Conservation (phyloP, 2,113 vertebrate species). For the Coturnix japonica region DNA sequence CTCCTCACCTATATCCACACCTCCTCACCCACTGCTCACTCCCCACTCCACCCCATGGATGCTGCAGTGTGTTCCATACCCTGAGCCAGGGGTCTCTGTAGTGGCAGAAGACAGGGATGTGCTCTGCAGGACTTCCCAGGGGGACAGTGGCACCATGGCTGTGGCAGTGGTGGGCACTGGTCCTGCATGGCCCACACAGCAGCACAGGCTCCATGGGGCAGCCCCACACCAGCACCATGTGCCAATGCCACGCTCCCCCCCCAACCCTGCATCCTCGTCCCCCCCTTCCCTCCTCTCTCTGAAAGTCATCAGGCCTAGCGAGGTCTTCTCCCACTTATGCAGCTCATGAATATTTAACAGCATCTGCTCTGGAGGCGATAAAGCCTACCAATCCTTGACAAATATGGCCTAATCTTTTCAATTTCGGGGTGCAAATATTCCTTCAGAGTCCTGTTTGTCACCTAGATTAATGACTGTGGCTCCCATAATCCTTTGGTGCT, state of each 20-base stretch:
- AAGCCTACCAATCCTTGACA: conserved; percentile 98
- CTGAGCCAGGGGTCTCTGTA: neutral
- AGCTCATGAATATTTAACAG: conserved; percentile 99
- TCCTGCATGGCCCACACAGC: rapidly evolving
- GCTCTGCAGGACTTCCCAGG: too few relatives aligned
- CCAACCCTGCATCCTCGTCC: neutral
- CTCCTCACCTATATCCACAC: neutral
- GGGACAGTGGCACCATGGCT: neutral
- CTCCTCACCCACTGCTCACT: neutral
- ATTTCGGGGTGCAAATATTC: conserved; percentile 99
- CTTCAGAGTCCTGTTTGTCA: conserved; percentile 99
- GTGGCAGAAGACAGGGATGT: neutral
- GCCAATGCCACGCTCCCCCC: neutral
- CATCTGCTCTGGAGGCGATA: conserved; percentile 92
- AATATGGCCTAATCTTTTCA: conserved; percentile 99
- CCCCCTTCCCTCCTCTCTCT: conserved; percentile 62
- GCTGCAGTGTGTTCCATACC: too few relatives aligned
- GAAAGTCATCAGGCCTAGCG: conserved; percentile 82
- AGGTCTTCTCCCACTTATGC: conserved; percentile 85
- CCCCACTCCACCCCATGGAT: neutral
- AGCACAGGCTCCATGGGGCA: neutral
- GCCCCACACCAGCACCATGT: neutral
- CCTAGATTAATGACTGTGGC: conserved; percentile 98
- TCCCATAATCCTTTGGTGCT: conserved; percentile 98
- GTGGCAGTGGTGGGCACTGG: neutral